Conservation (phyloP, 1,140 invertebrate species). For the Archivesica marissinica region DNA sequence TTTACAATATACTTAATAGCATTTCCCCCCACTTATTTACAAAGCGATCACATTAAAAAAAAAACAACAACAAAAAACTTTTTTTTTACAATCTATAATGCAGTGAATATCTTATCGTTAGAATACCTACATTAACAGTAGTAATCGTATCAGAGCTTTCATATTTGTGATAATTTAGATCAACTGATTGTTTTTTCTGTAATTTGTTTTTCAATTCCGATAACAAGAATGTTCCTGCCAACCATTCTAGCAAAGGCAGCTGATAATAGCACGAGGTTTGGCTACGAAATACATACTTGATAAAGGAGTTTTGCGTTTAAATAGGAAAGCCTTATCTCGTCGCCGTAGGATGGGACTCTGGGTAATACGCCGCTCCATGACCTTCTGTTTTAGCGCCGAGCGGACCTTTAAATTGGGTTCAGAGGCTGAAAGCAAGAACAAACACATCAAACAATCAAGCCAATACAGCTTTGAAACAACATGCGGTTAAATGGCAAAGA, state of each 20-base stretch:
- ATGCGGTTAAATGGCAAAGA: slow-evolving; percentile 1
- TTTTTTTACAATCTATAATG: too few relatives aligned
- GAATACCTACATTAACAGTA: slow-evolving; percentile 2
- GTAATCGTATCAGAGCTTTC: not conserved
- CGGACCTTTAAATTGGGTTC: slow-evolving; percentile 99
- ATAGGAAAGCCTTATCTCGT: slow-evolving; percentile 89
- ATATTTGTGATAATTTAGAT: not conserved
- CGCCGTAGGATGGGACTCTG: slow-evolving; percentile 90
- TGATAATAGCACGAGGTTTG: not conserved
- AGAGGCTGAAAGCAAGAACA: slow-evolving; percentile 89
- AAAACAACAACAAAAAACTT: too few relatives aligned
- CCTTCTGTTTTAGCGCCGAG: slow-evolving; percentile 93
- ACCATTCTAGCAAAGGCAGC: slow-evolving; percentile 52
- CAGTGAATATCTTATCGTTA: not conserved
- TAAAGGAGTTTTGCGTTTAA: slow-evolving; percentile 90
- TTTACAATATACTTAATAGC: too few relatives aligned
- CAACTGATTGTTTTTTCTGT: not conserved
- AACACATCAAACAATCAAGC: slow-evolving; percentile 39
- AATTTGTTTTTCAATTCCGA: slow-evolving; percentile 11
- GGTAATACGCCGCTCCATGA: slow-evolving; percentile 90
- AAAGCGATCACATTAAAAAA: too few relatives aligned
- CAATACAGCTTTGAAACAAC: slow-evolving; percentile 7
- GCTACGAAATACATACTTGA: slow-evolving; percentile 88
- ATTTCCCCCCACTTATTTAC: too few relatives aligned
- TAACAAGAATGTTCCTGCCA: slow-evolving; percentile 31